Conservation (phyloP, 2,797 vertebrate species). For the Allobates femoralis region DNA sequence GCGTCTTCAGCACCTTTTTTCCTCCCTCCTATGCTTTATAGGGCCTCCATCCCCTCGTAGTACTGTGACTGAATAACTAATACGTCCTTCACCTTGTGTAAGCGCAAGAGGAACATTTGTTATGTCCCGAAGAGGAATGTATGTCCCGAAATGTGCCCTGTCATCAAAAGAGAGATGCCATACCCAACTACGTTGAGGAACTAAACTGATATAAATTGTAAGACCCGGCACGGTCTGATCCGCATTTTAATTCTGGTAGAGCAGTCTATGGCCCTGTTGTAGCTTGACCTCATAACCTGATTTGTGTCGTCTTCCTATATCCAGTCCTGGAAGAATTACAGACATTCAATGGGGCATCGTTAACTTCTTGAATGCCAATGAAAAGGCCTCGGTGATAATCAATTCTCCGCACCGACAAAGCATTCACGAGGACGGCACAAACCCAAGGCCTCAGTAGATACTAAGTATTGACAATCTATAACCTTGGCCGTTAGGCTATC, state of each 20-base stretch:
- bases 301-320: neutral
- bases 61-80: slow-evolving; percentile 53
- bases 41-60: slow-evolving; percentile 5
- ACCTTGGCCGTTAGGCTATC: slow-evolving; percentile 37
- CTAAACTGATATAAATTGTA: slow-evolving; percentile 50
- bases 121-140: slow-evolving; percentile 42
- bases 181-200: slow-evolving; percentile 32
- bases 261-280: neutral
- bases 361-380: slow-evolving; percentile 34
- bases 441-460: neutral
- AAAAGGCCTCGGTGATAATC: slow-evolving; percentile 26
- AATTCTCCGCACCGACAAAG: slow-evolving; percentile 14
- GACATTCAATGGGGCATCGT: slow-evolving; percentile 39
- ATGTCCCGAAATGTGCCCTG: slow-evolving; percentile 50
- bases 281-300: neutral
- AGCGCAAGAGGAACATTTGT: slow-evolving; percentile 55
- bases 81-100: slow-evolving; percentile 58
- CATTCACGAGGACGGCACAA: slow-evolving; percentile 14
- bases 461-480: neutral
- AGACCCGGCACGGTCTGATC: slow-evolving; percentile 28
- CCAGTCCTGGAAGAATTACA: slow-evolving; percentile 8
- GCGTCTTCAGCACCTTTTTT: slow-evolving; percentile 47
- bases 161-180: slow-evolving; percentile 55
- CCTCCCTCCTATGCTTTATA: slow-evolving; percentile 14
- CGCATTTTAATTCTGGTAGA: slow-evolving; percentile 21